Evolutionary conservation across 2,888 invertebrate species (phyloP), one percentile per base, ranked within the genome.

Genomic region (Bellardia pandia): DNA sequence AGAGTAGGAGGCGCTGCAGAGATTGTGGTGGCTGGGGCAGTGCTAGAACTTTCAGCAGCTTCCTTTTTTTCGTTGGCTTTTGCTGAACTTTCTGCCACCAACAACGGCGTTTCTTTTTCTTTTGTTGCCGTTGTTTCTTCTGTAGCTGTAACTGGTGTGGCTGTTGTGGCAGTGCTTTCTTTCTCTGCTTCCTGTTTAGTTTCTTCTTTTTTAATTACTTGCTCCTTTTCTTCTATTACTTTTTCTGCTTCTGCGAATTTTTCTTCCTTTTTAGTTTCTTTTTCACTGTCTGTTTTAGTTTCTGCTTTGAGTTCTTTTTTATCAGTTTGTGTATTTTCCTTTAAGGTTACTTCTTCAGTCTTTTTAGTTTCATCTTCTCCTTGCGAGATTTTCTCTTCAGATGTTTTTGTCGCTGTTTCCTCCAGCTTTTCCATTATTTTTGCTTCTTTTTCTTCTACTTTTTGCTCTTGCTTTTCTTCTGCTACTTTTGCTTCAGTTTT

Each of bases 161-260:
- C 1, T 40, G 51, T n/a, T 42, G 71, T 80, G 74, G 75, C 62
- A 82, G 80, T 77, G 16, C 4, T 72, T n/a, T 75, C 69, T 33
- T 76, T 77, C 9, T 75, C 58, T 69, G 72, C 64, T 11, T 78
- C 53, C 33, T 86, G 64, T 16, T 51, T 74, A 62, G 85, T 74
- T 76, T 72, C 64, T 85, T 91, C 92, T 78, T 89, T 90, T 88
- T 90, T 89, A 51, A 89, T 90, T 23, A 30, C 48, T 66, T 62
- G 16, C 13, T 58, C 66, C 11, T 68, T 42, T n/a, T 68, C 60
- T 66, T 64, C 23, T 40, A 45, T 69, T 62, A 33, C 33, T 72
- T 80, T 80, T 74, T 84, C 42, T 71, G 82, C 48, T 71, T 79
- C 58, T 85, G 91, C 91, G 74, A 89, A 89, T 88, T 89, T 90